Base-by-base conservation (phyloP, 2,888 invertebrate genomes). In the Rugalucina vietnamica region DNA sequence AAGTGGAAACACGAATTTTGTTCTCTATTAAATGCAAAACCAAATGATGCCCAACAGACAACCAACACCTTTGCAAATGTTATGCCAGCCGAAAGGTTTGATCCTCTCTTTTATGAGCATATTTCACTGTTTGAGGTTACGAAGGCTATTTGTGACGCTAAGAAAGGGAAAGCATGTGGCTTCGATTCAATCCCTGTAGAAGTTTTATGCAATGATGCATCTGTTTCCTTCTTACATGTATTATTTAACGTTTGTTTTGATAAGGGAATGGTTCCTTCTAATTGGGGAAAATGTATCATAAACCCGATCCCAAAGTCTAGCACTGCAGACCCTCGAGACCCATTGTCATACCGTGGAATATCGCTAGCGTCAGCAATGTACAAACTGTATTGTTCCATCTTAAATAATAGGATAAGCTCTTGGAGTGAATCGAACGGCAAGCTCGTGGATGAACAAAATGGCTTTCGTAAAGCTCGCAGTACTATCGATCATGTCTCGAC, bases 231-330 rank as follows among this genome's bases (percentile, higher is more conserved):
- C 71, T 49, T 78, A 12, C 78, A 70, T 36, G 36, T 78, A 21
- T 76, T 72, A 49, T 57, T 18, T 32, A 75, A 50, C 54, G n/a
- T 75, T 32, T 50, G 75, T 34, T 75, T 75, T 29, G 50, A 71
- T 37, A 65, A 29, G 32, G 71, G 78, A n/a, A 37, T 72, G 4
- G 32, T 71, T 18, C 70, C 70, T 29, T 32, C 71, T 27, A 71
- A 70, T 8, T 78, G 50, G 78, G 70, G 71, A 70, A 78, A 71
- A 71, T 43, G 50, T 18, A 78, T 78, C 34, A 71, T 71, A 32
- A 78, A 34, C 24, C 78, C 78, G 8, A 78, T 78, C 10, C 78
- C 78, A 5, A 78, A 78, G 34, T 71, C 71, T 18, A n/a, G 70
- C 57, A 78, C 71, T 27, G 24, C 21, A 18, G 71, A 70, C 24